A percentile compares a stretch with the other conserved stretches of the same genome.
These are phyloP conservation scores for Myathropa florea DNA, from an alignment of 2,888 invertebrate species.

Conservation along the genomic window DNA sequence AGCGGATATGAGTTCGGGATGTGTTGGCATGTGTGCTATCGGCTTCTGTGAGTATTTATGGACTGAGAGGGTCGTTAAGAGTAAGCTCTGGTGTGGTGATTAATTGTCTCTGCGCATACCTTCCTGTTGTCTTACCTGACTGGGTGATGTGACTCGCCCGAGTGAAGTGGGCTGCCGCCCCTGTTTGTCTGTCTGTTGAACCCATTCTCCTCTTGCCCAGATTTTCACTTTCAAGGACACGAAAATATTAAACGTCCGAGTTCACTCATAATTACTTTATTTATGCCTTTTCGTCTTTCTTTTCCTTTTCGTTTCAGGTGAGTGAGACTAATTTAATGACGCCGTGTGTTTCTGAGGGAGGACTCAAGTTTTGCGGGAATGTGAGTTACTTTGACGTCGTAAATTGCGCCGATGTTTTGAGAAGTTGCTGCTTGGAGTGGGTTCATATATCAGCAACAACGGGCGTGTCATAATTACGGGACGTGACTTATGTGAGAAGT, in stretches of 20 bases:
- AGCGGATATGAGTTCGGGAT: background rate
- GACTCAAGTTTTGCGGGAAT: background rate
- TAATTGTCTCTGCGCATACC: background rate
- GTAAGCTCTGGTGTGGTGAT: background rate
- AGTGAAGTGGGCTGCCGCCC: no score
- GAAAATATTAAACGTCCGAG: constrained; percentile 5
- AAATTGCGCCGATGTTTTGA: background rate
- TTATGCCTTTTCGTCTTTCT: background rate
- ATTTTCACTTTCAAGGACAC: background rate
- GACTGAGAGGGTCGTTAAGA: background rate
- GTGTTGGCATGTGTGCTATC: background rate
- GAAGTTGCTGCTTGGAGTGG: background rate
- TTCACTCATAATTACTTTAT: constrained; percentile 4
- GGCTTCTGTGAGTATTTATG: constrained; percentile 22
- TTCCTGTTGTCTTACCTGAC: background rate
- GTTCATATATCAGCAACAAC: background rate
- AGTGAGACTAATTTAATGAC: constrained; percentile 42
- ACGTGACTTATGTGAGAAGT: background rate
- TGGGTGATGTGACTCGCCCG: background rate
- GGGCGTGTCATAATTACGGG: background rate
- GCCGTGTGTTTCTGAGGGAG: background rate
- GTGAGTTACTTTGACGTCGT: background rate
- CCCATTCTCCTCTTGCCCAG: background rate
- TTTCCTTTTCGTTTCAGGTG: constrained; percentile 42
- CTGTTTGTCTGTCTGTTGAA: background rate